Evolutionary conservation across 1,140 invertebrate genomes (phyloP).

Genomic region (Thalassaphorura encarpata): DNA sequence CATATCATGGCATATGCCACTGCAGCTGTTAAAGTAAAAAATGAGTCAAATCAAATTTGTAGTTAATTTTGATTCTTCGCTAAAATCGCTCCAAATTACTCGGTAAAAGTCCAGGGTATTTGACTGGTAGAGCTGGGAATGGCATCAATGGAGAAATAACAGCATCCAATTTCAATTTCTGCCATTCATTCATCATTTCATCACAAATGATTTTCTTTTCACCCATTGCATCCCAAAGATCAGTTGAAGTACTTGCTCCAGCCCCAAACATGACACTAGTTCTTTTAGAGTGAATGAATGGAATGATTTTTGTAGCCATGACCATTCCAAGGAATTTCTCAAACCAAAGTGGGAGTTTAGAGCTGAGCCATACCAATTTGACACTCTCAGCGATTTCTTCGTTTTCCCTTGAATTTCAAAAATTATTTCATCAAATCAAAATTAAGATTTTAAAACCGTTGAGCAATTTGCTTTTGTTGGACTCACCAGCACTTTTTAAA

Average conservation of each 20-base stretch:
- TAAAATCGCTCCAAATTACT: conserved; percentile 15
- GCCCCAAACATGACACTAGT: conserved; percentile 21
- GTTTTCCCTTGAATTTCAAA: conserved; percentile 22
- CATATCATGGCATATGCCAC: conserved; percentile 23
- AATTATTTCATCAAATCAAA: background rate
- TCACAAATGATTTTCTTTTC: conserved; percentile 20
- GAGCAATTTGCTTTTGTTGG: background rate
- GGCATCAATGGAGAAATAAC: conserved; percentile 26
- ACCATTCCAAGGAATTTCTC: conserved; percentile 16
- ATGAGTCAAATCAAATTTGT: background rate
- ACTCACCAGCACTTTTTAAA: conserved; percentile 22
- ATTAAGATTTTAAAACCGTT: background rate
- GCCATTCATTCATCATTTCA: conserved; percentile 20
- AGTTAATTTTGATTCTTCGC: background rate
- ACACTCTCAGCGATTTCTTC: conserved; percentile 25
- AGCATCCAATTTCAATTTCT: conserved; percentile 18
- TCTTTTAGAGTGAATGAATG: conserved; percentile 25
- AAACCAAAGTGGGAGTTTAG: conserved; percentile 14
- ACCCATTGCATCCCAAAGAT: conserved; percentile 27
- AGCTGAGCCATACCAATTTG: conserved; percentile 13
- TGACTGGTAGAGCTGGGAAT: conserved; percentile 25
- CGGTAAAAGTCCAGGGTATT: conserved; percentile 25
- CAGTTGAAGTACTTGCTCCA: conserved; percentile 17
- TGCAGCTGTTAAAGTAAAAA: conserved; percentile 2
- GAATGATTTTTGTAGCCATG: conserved; percentile 19